Percentiles rank a stretch among this genome's conserved stretches.
These are phyloP conservation scores for Loxodonta africana DNA, from an alignment of 2,113 vertebrate species.

Conservation along the genomic window DNA sequence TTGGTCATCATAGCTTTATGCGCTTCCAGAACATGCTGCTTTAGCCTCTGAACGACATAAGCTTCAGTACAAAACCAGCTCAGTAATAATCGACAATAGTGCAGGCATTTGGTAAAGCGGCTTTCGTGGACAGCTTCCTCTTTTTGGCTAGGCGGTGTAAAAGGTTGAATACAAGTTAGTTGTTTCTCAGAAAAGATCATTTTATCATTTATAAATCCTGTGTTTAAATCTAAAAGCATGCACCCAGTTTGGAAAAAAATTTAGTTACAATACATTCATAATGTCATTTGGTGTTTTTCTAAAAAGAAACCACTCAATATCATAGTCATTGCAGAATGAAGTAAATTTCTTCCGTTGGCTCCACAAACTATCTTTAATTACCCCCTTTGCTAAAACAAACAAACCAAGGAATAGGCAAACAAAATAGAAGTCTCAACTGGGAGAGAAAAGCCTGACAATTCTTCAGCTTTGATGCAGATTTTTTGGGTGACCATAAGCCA, in stretches of 20 bases:
- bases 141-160: neutral
- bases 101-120: neutral
- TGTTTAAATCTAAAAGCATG: constrained; percentile 25
- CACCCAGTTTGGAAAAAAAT: neutral
- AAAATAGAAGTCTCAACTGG: neutral
- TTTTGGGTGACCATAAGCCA: neutral
- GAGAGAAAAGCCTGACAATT: neutral
- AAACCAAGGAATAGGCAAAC: neutral
- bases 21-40: neutral
- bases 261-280: constrained; percentile 26
- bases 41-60: neutral
- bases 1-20: neutral
- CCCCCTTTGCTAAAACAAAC: neutral
- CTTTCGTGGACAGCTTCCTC: neutral
- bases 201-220: neutral
- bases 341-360: neutral
- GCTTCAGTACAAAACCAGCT: neutral
- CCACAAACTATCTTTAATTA: neutral
- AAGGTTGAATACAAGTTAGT: neutral
- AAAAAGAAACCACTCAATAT: neutral
- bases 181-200: constrained; percentile 14
- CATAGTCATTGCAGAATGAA: neutral
- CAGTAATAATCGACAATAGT: neutral
- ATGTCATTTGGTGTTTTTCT: neutral
- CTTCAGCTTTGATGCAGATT: neutral